phyloP scores from a whole-genome alignment of 1,140 invertebrate species.

The Trachelipus rathkii region DNA sequence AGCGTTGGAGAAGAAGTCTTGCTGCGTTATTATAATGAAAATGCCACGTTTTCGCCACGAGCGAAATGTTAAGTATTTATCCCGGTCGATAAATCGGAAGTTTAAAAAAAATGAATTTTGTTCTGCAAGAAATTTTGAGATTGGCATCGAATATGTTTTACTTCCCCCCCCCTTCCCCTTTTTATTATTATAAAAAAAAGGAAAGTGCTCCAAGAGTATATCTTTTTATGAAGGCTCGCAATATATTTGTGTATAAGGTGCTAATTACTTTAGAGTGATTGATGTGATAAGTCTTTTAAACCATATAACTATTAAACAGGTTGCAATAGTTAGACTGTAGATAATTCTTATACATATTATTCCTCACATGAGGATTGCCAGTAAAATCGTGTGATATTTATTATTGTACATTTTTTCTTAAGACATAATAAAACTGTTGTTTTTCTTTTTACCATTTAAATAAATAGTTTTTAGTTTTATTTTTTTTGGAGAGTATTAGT shows the following conservation, averaged over 20 bases:
- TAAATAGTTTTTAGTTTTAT: no score
- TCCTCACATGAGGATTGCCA: not conserved
- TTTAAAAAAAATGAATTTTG: not conserved
- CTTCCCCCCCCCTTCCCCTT: no score
- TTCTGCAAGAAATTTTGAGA: not conserved
- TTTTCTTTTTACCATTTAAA: no score
- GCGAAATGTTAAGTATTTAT: not conserved
- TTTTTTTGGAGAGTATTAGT: no score
- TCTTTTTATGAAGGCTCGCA: no score
- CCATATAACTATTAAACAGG: not conserved
- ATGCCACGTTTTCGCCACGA: not conserved
- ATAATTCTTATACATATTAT: not conserved
- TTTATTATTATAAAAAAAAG: no score
- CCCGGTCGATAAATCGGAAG: not conserved
- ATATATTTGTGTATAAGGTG: no score
- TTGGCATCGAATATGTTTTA: not conserved
- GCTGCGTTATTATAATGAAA: not conserved
- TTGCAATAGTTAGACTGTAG: no score
- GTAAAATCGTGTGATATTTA: slow-evolving; percentile 3
- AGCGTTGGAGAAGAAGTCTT: not conserved
- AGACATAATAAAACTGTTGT: no score
- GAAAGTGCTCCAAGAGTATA: no score
- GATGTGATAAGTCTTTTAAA: not conserved
- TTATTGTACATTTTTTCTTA: no score
- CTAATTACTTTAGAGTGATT: not conserved